A percentile compares a stretch with the other conserved stretches of the same genome.
phyloP scores from a whole-genome alignment of 2,888 invertebrate species.

The Troides aeacus region DNA sequence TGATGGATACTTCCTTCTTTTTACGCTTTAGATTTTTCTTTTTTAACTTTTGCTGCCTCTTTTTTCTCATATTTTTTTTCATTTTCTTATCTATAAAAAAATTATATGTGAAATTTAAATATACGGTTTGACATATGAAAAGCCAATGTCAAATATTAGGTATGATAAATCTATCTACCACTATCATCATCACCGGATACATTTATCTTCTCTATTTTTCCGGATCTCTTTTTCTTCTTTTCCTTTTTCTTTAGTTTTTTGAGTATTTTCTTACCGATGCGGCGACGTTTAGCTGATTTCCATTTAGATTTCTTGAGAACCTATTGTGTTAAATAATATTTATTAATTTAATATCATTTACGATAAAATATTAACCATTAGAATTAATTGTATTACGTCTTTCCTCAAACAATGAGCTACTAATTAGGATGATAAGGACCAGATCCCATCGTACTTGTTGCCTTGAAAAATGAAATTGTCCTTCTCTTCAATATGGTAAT shows the following conservation, averaged over 20 bases:
- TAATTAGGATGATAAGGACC: too few relatives aligned
- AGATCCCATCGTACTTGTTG: too few relatives aligned
- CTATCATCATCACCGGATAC: constrained; percentile 51
- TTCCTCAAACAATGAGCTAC: too few relatives aligned
- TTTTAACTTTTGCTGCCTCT: constrained; percentile 56
- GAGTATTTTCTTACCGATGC: constrained; percentile 53
- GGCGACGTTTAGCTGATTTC: constrained; percentile 52
- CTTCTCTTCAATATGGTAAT: too few relatives aligned
- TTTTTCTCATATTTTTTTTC: constrained; percentile 59
- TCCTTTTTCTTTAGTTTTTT: constrained; percentile 63
- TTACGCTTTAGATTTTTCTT: constrained; percentile 60
- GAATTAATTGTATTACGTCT: too few relatives aligned
- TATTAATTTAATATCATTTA: too few relatives aligned
- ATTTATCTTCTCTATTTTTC: constrained; percentile 39
- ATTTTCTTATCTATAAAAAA: constrained; percentile 49
- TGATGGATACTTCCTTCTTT: constrained; percentile 58
- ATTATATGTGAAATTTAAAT: background rate
- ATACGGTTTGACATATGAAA: too few relatives aligned
- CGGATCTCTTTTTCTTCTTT: constrained; percentile 54
- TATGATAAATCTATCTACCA: constrained; percentile 37
- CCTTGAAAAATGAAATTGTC: too few relatives aligned
- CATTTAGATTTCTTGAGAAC: constrained; percentile 53
- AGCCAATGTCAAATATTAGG: too few relatives aligned
- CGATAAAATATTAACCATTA: too few relatives aligned
- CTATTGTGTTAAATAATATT: constrained; percentile 36